Evolutionary conservation across 92 coral and sea anemone species (phyloP).

Genomic region (Bergia puertoricense): DNA sequence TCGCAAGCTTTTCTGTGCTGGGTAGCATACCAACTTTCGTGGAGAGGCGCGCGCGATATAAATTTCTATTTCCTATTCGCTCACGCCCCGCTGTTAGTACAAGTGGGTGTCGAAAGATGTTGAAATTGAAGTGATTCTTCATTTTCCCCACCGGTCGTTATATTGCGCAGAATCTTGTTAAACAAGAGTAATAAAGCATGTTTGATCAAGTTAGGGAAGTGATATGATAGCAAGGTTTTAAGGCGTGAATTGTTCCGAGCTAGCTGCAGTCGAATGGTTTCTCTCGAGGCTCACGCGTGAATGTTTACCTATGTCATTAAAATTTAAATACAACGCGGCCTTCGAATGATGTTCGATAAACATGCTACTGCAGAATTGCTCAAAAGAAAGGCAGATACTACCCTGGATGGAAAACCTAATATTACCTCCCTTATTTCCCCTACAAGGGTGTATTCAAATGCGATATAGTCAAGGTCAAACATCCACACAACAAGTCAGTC

Average conservation of each 20-base stretch:
- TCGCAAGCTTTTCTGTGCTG: neutral
- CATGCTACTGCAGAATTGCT: conserved; percentile 20
- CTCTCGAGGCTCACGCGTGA: conserved; percentile 46
- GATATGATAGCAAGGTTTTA: neutral
- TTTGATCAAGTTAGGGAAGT: neutral
- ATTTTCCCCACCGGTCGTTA: neutral
- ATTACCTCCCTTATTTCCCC: neutral
- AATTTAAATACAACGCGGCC: conserved; percentile 70
- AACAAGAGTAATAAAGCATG: neutral
- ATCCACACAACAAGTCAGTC: conserved; percentile 3
- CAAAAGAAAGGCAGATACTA: neutral
- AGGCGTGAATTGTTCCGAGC: neutral
- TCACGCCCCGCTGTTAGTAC: conserved; percentile 30
- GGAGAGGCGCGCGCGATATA: neutral
- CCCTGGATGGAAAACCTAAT: neutral
- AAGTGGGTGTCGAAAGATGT: conserved; percentile 45
- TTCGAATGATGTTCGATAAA: conserved; percentile 41
- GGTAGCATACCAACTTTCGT: neutral
- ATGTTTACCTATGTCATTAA: conserved; percentile 88
- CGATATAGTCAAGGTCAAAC: conserved; percentile 4
- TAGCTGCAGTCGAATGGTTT: conserved; percentile 31
- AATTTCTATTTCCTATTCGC: neutral
- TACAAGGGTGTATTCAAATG: neutral
- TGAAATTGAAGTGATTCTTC: conserved; percentile 11
- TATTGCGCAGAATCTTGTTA: neutral